These are phyloP conservation scores for Fragum sueziense DNA, from an alignment of 2,888 invertebrate genomes.

Conservation along the genomic window DNA sequence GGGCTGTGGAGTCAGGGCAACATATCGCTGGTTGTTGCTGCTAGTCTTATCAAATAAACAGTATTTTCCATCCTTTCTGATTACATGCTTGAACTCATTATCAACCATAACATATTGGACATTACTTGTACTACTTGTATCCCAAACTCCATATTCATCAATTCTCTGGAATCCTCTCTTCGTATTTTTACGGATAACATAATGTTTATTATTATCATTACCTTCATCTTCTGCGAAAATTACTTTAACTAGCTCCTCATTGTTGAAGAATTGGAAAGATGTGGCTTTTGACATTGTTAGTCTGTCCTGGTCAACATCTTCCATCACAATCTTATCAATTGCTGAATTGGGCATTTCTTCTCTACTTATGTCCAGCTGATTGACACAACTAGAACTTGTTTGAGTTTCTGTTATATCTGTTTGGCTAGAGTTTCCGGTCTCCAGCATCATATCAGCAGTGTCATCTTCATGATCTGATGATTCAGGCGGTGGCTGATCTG, in stretches of 20 bases:
- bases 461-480: too few relatives aligned
- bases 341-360: not conserved
- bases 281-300: not conserved
- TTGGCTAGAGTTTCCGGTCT: not conserved
- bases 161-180: not conserved
- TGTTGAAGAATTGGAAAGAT: slow-evolving; percentile 1
- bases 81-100: not conserved
- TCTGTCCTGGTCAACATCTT: not conserved
- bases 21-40: not conserved
- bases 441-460: too few relatives aligned
- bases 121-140: not conserved
- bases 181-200: not conserved
- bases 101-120: not conserved
- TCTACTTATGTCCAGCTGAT: not conserved
- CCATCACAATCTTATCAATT: not conserved
- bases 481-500: too few relatives aligned
- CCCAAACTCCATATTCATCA: not conserved
- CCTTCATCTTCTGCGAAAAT: not conserved
- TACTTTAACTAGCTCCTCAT: not conserved
- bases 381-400: not conserved
- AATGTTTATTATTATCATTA: not conserved
- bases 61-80: not conserved
- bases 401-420: not conserved
- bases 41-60: not conserved
- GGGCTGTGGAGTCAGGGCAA: slow-evolving; percentile 1